Evolutionary conservation across 1,140 invertebrate genomes (phyloP).

Genomic region (Lutraria rhynchaena): DNA sequence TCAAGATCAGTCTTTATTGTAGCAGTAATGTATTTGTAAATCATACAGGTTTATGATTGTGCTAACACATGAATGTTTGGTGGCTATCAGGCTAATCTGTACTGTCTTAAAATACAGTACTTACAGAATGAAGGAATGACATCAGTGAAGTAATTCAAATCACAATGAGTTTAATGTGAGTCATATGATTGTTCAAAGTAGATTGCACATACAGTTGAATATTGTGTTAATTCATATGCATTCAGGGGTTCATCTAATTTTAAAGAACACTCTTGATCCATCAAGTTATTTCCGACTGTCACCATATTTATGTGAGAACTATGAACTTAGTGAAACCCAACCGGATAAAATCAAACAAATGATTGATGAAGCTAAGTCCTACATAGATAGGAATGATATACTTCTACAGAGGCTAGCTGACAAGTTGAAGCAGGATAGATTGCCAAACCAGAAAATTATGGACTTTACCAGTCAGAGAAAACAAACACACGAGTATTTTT

Average conservation of each 20-base stretch:
- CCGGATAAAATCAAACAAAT: conserved; percentile 84
- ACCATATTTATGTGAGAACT: conserved; percentile 92
- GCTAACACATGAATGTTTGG: too few relatives aligned
- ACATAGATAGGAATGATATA: conserved; percentile 88
- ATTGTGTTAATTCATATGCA: background rate
- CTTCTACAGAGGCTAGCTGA: conserved; percentile 86
- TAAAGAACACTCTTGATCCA: conserved; percentile 91
- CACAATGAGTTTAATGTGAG: too few relatives aligned
- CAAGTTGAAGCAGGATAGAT: conserved; percentile 81
- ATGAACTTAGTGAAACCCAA: conserved; percentile 92
- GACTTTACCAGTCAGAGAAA: conserved; percentile 56
- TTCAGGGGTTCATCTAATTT: conserved; percentile 86
- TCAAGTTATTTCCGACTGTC: conserved; percentile 94
- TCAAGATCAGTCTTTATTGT: too few relatives aligned
- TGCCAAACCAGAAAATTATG: conserved; percentile 59
- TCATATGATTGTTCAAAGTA: too few relatives aligned
- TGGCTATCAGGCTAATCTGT: too few relatives aligned
- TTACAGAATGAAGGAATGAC: too few relatives aligned
- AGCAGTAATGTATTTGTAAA: too few relatives aligned
- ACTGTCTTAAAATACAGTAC: too few relatives aligned
- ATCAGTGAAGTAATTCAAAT: too few relatives aligned
- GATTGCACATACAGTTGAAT: too few relatives aligned
- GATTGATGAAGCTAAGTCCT: conserved; percentile 86
- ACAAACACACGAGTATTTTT: conserved; percentile 27
- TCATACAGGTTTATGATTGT: too few relatives aligned